Evolutionary conservation across 1,140 invertebrate genomes (phyloP), one percentile per base, ranked within the genome.

Genomic region (Aricia agestis): DNA sequence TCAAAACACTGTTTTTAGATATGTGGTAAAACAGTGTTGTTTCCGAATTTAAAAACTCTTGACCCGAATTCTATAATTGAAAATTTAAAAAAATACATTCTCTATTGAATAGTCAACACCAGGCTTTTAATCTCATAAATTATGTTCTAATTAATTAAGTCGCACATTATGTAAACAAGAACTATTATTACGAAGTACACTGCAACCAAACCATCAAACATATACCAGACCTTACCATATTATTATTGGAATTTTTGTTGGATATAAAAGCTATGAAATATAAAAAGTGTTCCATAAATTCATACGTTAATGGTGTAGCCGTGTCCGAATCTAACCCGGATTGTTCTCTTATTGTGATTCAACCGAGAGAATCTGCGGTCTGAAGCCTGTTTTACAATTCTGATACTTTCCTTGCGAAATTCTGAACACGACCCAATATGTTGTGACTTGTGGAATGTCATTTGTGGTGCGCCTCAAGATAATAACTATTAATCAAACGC

Each of bases 291-390:
- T 88, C 82, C 86, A 88, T 90, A 85, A 81, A 88, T 90, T 88
- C 87, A 88, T 87, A 84, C 70, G 58, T 82, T 88, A 87, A 90
- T 90, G 86, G 86, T 70, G 66, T 78, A 79, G 74, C 68, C 83
- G 72, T 88, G 86, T 88, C 79, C 42, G 78, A 75, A 75, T 74
- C 74, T 73, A 68, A 70, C 76, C 79, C 72, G 42, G 74, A 84
- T 82, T 81, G 78, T 67, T 76, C 71, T 71, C 73, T 73, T 74
- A 90, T 90, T 90, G 84, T 90, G 87, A 90, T 90, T 88, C 87
- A 84, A 80, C 76, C 76, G 68, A 73, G 67, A 75, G 75, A 73
- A 74, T 72, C 75, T 63, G 59, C 79, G 79, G 81, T 84, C 81
- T 78, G 71, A 74, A 72, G 77, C 18, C 32, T 59, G 25, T 77